phyloP scores from a whole-genome alignment of 2,888 invertebrate genomes.

The Troides oblongomaculatus region DNA sequence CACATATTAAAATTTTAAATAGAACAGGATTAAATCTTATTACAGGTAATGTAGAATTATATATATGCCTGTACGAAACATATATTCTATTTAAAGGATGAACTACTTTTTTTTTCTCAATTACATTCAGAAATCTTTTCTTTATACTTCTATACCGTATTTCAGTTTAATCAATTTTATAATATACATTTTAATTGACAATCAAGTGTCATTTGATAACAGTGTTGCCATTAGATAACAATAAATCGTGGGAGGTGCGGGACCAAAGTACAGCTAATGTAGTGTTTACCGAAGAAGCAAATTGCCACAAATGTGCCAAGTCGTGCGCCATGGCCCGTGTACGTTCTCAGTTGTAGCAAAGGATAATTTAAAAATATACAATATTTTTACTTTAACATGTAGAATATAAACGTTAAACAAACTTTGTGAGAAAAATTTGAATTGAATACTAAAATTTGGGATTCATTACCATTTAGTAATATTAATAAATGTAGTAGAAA shows the following conservation, averaged over 20 bases:
- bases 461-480: background rate
- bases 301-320: background rate
- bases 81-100: background rate
- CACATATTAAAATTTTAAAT: background rate
- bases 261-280: background rate
- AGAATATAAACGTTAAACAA: background rate
- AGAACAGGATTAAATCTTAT: background rate
- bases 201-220: background rate
- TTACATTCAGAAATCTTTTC: too few relatives aligned
- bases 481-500: background rate
- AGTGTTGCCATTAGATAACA: background rate
- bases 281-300: background rate
- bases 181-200: too few relatives aligned
- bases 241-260: background rate
- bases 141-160: too few relatives aligned
- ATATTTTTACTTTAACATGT: too few relatives aligned
- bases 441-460: background rate
- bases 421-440: background rate
- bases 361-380: background rate
- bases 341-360: background rate
- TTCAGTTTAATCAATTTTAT: too few relatives aligned
- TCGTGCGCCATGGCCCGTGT: background rate
- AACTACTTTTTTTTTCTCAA: background rate
- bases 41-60: background rate
- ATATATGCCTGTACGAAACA: background rate